phyloP scores from a whole-genome alignment of 2,888 invertebrate species.

The Pammene aurita region DNA sequence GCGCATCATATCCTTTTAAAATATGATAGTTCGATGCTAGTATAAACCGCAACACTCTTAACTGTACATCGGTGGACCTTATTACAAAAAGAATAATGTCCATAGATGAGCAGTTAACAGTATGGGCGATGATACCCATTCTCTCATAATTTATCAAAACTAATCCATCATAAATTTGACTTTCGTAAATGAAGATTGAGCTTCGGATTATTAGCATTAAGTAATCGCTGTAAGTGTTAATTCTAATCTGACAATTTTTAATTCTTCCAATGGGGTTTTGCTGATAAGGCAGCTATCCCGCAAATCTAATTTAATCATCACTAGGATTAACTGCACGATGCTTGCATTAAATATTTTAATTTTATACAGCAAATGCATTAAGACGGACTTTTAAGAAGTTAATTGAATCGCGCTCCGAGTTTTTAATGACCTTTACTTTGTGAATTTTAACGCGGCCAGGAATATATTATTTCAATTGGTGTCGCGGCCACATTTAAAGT shows the following conservation, averaged over 20 bases:
- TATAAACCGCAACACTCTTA: too few species aligned
- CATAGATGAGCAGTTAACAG: too few species aligned
- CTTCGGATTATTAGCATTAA: too few species aligned
- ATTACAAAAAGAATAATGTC: too few species aligned
- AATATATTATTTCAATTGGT: slow-evolving; percentile 33
- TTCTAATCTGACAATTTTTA: background rate
- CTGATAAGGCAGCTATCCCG: slow-evolving; percentile 3
- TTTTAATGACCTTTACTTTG: slow-evolving; percentile 38
- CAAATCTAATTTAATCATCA: slow-evolving; percentile 22
- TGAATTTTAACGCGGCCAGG: slow-evolving; percentile 34
- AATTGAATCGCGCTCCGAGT: slow-evolving; percentile 37
- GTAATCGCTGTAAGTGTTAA: background rate
- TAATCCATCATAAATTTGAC: too few species aligned
- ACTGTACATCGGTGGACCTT: too few species aligned
- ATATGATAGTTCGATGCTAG: too few species aligned
- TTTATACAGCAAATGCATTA: slow-evolving; percentile 42
- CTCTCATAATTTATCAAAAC: too few species aligned
- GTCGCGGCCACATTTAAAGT: slow-evolving; percentile 27
- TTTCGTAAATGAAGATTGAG: too few species aligned
- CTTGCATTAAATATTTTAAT: slow-evolving; percentile 41
- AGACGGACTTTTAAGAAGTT: slow-evolving; percentile 39
- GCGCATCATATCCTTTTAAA: too few species aligned
- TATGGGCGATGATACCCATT: too few species aligned
- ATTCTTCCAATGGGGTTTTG: background rate
- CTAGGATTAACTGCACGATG: slow-evolving; percentile 32